phyloP scores from a whole-genome alignment of 2,797 vertebrate species.

The Pteronotus mesoamericanus region DNA sequence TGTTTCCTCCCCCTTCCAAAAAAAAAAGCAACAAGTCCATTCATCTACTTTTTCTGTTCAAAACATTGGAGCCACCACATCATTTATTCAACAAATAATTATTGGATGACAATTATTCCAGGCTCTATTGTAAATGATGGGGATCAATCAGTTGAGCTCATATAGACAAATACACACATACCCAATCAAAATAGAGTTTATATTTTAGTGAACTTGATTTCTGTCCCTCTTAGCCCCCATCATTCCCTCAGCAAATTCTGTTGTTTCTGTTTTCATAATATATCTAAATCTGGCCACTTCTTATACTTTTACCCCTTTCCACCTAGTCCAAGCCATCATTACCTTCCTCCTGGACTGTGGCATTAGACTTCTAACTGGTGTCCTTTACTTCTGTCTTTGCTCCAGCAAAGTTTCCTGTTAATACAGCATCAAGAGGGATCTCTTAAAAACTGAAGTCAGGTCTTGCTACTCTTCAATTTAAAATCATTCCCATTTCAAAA shows the following conservation, averaged over 20 bases:
- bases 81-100: not conserved
- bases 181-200: not conserved
- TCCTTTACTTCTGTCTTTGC: not conserved
- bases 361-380: not conserved
- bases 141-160: not conserved
- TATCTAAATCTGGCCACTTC: not conserved
- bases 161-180: not conserved
- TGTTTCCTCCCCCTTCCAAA: not conserved
- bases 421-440: not conserved
- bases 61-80: not conserved
- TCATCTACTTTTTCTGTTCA: not conserved
- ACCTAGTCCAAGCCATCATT: not conserved
- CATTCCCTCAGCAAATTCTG: not conserved
- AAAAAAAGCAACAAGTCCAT: not conserved
- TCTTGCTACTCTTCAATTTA: not conserved
- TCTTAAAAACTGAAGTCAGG: not conserved
- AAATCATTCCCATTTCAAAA: not conserved
- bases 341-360: not conserved
- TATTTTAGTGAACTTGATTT: not conserved
- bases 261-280: not conserved
- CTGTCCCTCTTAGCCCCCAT: not conserved
- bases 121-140: not conserved
- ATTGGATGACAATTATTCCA: not conserved
- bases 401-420: not conserved
- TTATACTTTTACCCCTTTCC: not conserved